Evolutionary conservation across 2,888 invertebrate species (phyloP).

Genomic region (Linnaemya vulpina): DNA sequence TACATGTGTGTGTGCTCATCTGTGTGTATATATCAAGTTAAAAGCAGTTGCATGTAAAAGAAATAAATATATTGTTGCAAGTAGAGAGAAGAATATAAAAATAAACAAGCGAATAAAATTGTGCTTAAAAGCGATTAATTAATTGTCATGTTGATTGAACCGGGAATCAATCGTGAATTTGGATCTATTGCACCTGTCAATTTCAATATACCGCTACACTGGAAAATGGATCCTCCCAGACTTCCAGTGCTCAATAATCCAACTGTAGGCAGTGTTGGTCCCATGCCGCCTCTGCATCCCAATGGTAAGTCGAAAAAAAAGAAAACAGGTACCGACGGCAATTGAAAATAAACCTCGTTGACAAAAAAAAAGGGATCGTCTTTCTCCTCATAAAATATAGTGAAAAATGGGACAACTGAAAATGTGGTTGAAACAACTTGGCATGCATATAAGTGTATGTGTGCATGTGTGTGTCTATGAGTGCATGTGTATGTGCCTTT

Average conservation of each 20-base stretch:
- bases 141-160: conserved; percentile 84
- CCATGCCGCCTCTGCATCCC: conserved; percentile 77
- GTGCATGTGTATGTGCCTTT: no score
- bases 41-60: neutral
- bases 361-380: neutral
- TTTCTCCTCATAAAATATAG: no score
- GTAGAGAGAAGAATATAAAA: conserved; percentile 2
- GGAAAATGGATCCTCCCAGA: conserved; percentile 82
- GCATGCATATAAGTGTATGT: no score
- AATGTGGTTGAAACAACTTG: no score
- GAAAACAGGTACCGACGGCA: conserved; percentile 29
- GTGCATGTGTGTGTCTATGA: no score
- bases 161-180: conserved; percentile 83
- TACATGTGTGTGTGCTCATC: no score
- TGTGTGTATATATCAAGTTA: neutral
- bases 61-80: conserved; percentile 20
- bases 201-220: conserved; percentile 80
- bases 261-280: conserved; percentile 72
- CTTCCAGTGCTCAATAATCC: conserved; percentile 76
- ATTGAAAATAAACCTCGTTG: neutral
- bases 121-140: conserved; percentile 63
- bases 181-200: conserved; percentile 82
- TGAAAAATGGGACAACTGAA: no score
- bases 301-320: conserved; percentile 77
- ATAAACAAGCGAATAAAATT: conserved; percentile 28